Evolutionary conservation across 2,888 invertebrate species (phyloP).

Genomic region (Hydropsyche betteni): DNA sequence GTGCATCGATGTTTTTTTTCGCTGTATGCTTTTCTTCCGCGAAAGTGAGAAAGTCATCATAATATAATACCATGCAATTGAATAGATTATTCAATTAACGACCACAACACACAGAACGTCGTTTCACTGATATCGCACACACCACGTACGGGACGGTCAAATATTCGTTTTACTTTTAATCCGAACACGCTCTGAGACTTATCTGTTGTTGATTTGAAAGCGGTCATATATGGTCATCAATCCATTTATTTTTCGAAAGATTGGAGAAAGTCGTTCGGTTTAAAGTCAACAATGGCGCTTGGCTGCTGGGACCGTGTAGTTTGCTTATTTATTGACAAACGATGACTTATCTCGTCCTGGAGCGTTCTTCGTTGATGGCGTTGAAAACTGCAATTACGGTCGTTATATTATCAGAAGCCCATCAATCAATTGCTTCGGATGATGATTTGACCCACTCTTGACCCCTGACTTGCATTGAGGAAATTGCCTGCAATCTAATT

Average conservation of each 20-base stretch:
- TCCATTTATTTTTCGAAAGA: neutral
- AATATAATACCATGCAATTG: constrained; percentile 10
- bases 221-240: no score
- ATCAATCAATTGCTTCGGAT: constrained; percentile 26
- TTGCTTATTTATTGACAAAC: constrained; percentile 25
- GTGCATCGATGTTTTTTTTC: neutral
- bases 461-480: neutral
- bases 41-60: constrained; percentile 21
- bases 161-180: no score
- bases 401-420: constrained; percentile 26
- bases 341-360: constrained; percentile 9
- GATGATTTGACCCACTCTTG: constrained; percentile 15
- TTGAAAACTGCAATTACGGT: constrained; percentile 26
- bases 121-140: no score
- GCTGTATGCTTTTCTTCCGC: neutral
- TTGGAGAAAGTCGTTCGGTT: constrained; percentile 24
- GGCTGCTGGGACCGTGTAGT: constrained; percentile 13
- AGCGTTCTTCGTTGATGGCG: neutral
- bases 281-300: constrained; percentile 17
- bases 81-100: constrained; percentile 25
- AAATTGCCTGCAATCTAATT: constrained; percentile 12
- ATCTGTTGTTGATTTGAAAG: neutral
- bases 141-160: no score
- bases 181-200: neutral
- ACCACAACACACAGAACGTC: neutral